Evolutionary conservation across 1,140 invertebrate species (phyloP).

Genomic region (Ganaspis sp.): DNA sequence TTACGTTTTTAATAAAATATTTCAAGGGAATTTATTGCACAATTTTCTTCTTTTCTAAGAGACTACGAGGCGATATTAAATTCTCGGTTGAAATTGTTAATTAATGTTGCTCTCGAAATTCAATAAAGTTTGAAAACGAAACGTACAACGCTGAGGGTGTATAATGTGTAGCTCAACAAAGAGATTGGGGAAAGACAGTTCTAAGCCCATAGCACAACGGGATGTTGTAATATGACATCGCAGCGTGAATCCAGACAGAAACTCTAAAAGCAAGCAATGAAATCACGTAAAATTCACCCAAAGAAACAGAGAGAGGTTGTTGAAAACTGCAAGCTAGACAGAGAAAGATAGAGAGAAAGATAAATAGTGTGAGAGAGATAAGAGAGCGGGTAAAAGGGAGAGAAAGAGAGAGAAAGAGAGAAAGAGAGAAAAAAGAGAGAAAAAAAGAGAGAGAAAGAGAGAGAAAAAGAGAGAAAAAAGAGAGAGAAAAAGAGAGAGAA

Average conservation of each 20-base stretch:
- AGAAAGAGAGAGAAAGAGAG: slow-evolving; percentile 20
- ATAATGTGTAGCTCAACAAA: slow-evolving; percentile 22
- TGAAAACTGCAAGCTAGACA: neutral
- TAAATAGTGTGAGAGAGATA: slow-evolving; percentile 28
- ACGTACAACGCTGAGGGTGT: slow-evolving; percentile 36
- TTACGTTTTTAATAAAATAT: neutral
- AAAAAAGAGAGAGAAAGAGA: no score
- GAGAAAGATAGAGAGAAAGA: neutral
- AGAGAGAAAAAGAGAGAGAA: no score
- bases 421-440: no score
- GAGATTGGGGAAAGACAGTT: neutral
- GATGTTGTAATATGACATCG: slow-evolving; percentile 64
- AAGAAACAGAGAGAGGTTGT: slow-evolving; percentile 13
- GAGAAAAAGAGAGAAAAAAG: no score
- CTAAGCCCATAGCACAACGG: slow-evolving; percentile 44
- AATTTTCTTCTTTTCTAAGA: slow-evolving; percentile 8
- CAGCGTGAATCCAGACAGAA: slow-evolving; percentile 66
- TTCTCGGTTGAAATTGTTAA: slow-evolving; percentile 45
- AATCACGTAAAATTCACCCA: slow-evolving; percentile 65
- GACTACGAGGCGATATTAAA: neutral
- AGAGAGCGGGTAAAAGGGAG: no score
- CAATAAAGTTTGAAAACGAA: slow-evolving; percentile 50
- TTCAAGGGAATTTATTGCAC: neutral
- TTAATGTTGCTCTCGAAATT: slow-evolving; percentile 48
- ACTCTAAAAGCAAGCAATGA: slow-evolving; percentile 56